Percentiles rank a stretch among this genome's conserved stretches.
phyloP scores from a whole-genome alignment of 2,888 invertebrate genomes.

The Dascillus cervinus region DNA sequence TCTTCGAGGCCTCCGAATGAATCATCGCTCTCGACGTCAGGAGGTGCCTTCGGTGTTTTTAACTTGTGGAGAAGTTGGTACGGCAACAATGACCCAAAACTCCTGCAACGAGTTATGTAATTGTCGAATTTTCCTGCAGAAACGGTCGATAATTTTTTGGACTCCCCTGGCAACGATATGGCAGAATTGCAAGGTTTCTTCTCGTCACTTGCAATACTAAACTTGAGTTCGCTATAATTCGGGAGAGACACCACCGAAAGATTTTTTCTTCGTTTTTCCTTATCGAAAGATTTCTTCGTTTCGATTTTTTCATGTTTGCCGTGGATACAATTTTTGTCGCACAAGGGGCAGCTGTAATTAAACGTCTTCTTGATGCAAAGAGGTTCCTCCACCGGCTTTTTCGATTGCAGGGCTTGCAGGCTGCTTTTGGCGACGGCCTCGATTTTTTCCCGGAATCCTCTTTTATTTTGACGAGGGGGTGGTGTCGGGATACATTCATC shows the following conservation, averaged over 20 bases:
- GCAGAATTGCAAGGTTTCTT: constrained; percentile 28
- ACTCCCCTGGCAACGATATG: constrained; percentile 31
- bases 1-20: constrained; percentile 45
- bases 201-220: constrained; percentile 31
- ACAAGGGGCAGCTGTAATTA: constrained; percentile 36
- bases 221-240: constrained; percentile 45
- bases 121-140: constrained; percentile 41
- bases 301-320: constrained; percentile 5
- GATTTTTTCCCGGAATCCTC: constrained; percentile 34
- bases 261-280: constrained; percentile 41
- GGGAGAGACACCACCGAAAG: constrained; percentile 47
- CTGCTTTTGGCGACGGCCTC: constrained; percentile 35
- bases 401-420: constrained; percentile 31
- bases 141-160: constrained; percentile 28
- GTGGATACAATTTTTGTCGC: constrained; percentile 31
- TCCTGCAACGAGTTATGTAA: constrained; percentile 43
- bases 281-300: constrained; percentile 13
- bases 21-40: constrained; percentile 42
- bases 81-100: constrained; percentile 43
- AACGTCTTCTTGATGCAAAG: constrained; percentile 37
- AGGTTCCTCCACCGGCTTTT: constrained; percentile 34
- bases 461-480: constrained; percentile 38
- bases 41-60: constrained; percentile 30
- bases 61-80: constrained; percentile 41
- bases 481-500: constrained; percentile 35